phyloP scores from a whole-genome alignment of 2,797 vertebrate genomes.

The Pipistrellus nathusii region DNA sequence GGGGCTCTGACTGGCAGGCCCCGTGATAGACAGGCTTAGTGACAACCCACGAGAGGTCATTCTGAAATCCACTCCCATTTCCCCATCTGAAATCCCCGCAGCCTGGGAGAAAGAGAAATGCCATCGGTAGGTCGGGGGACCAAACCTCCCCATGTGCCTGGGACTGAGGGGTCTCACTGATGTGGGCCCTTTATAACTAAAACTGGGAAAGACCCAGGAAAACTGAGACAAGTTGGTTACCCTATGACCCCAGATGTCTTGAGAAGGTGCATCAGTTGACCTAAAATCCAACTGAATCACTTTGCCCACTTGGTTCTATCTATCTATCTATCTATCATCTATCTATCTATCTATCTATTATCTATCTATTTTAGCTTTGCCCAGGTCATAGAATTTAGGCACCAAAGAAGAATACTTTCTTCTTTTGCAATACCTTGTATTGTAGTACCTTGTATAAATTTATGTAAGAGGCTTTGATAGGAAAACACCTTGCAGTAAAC shows the following conservation, averaged over 20 bases:
- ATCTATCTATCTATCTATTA: too few relatives aligned
- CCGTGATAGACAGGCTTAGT: neutral
- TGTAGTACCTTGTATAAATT: neutral
- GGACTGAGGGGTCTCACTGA: neutral
- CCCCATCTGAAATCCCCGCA: neutral
- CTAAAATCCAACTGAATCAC: neutral
- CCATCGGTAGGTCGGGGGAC: too few relatives aligned
- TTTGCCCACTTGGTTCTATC: neutral
- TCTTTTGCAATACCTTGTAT: neutral
- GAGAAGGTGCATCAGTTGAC: neutral
- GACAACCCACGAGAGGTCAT: neutral
- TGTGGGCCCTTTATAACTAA: neutral
- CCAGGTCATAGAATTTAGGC: neutral
- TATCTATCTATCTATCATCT: too few relatives aligned
- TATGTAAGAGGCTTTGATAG: neutral
- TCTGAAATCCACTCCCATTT: neutral
- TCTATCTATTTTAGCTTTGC: neutral
- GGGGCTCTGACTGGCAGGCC: neutral
- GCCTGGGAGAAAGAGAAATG: neutral
- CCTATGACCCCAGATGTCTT: neutral
- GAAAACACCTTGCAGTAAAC: neutral
- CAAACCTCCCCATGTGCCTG: neutral
- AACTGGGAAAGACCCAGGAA: neutral
- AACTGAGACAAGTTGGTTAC: neutral
- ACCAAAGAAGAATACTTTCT: neutral